Percentiles rank a stretch among this genome's conserved stretches.
Conservation (phyloP, 1,140 invertebrate genomes). For the Euura lappo region DNA sequence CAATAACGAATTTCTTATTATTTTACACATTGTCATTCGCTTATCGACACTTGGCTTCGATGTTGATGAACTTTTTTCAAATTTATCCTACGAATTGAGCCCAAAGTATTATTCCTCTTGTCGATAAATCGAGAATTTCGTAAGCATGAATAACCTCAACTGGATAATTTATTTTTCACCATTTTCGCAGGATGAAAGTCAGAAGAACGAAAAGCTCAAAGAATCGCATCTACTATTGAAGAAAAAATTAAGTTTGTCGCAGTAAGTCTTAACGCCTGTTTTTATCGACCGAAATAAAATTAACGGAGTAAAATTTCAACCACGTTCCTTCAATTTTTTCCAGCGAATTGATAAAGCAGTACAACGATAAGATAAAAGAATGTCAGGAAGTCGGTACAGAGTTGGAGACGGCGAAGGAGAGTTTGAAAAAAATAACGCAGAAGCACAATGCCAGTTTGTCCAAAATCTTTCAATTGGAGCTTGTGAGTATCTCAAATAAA, state of each 20-base stretch:
- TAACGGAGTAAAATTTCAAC: background rate
- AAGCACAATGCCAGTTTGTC: slow-evolving; percentile 29
- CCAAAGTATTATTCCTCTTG: no score
- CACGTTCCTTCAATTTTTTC: slow-evolving; percentile 17
- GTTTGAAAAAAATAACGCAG: slow-evolving; percentile 21
- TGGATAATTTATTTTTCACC: background rate
- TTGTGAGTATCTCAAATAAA: slow-evolving; percentile 30
- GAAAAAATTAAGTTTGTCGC: slow-evolving; percentile 37
- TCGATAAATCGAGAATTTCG: no score
- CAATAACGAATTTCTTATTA: background rate
- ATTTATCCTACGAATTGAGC: no score
- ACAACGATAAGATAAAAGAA: slow-evolving; percentile 40
- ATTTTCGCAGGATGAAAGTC: slow-evolving; percentile 25
- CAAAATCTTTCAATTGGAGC: slow-evolving; percentile 34
- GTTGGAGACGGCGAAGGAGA: slow-evolving; percentile 22
- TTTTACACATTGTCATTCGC: background rate
- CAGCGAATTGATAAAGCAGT: slow-evolving; percentile 40
- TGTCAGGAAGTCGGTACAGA: slow-evolving; percentile 32
- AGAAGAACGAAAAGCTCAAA: slow-evolving; percentile 25
- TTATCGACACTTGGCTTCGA: no score
- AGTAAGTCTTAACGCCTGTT: slow-evolving; percentile 35
- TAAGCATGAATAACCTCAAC: no score
- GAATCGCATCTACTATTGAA: slow-evolving; percentile 36
- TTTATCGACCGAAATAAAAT: background rate
- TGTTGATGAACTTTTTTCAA: no score